These are phyloP conservation scores for Sceloporus undulatus DNA, from an alignment of 2,113 vertebrate genomes.

Conservation along the genomic window DNA sequence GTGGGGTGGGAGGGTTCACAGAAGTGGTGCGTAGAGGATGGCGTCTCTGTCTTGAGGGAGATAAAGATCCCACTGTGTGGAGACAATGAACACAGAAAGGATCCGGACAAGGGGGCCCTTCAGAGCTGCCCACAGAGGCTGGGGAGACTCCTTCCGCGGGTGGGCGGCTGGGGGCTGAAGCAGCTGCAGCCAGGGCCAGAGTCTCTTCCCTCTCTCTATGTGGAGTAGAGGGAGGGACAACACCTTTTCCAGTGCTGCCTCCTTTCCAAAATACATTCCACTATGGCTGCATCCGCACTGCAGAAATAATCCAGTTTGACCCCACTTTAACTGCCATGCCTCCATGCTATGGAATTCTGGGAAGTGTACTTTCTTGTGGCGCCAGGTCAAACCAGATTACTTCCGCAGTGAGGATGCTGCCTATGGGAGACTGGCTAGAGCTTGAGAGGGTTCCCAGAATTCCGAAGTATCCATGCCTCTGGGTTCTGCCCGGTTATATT, in stretches of 20 bases:
- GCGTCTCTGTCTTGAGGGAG: background rate
- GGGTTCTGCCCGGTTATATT: background rate
- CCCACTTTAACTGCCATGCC: too few relatives aligned
- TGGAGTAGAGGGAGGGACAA: background rate
- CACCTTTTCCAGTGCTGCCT: too few relatives aligned
- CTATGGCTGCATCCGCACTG: too few relatives aligned
- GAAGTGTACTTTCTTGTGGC: too few relatives aligned
- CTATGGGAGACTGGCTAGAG: too few relatives aligned
- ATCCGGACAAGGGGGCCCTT: background rate
- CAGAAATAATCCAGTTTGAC: too few relatives aligned
- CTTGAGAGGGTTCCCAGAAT: background rate
- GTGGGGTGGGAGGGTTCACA: background rate
- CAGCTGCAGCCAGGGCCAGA: background rate
- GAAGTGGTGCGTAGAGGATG: background rate
- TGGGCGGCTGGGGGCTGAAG: background rate
- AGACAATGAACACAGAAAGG: slow-evolving; percentile 18
- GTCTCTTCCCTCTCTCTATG: background rate
- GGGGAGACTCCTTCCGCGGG: slow-evolving; percentile 24
- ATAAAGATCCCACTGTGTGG: slow-evolving; percentile 24
- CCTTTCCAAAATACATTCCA: too few relatives aligned
- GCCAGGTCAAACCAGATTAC: too few relatives aligned
- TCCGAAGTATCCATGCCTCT: too few relatives aligned
- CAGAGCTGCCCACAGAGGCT: slow-evolving; percentile 5
- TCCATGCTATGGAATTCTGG: too few relatives aligned
- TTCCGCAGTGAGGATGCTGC: too few relatives aligned